Conservation (phyloP, 2,888 invertebrate species). For the Mamestra brassicae region DNA sequence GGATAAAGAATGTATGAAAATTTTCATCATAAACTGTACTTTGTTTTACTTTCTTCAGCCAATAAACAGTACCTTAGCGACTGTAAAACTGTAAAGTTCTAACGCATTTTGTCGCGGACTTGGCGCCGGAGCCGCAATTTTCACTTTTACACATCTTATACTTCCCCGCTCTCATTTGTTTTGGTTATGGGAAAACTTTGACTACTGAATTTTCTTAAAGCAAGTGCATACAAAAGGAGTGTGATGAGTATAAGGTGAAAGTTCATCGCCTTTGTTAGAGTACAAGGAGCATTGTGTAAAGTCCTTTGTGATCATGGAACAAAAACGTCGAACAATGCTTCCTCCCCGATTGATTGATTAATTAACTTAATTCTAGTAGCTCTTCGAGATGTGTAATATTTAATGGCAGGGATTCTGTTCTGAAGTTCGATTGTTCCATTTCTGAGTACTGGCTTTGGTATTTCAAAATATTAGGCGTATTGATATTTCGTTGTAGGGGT, state of each 20-base stretch:
- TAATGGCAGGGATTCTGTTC: constrained; percentile 58
- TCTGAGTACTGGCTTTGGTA: constrained; percentile 21
- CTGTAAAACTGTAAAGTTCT: constrained; percentile 36
- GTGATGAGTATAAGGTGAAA: constrained; percentile 74
- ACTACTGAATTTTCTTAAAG: constrained; percentile 43
- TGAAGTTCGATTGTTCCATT: constrained; percentile 50
- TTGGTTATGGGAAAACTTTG: constrained; percentile 58
- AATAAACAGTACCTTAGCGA: constrained; percentile 39
- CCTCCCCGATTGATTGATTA: constrained; percentile 83
- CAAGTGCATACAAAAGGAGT: constrained; percentile 73
- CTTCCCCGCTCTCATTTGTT: constrained; percentile 46
- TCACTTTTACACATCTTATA: constrained; percentile 45
- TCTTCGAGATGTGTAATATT: constrained; percentile 68
- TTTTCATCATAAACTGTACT: constrained; percentile 31
- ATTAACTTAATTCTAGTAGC: constrained; percentile 75
- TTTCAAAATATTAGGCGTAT: constrained; percentile 27
- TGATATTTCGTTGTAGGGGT: constrained; percentile 32
- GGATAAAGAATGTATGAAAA: constrained; percentile 32
- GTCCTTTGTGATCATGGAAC: constrained; percentile 79
- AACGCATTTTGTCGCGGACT: constrained; percentile 22
- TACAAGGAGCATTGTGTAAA: constrained; percentile 73
- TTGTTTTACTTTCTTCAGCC: constrained; percentile 29
- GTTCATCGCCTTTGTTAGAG: constrained; percentile 76
- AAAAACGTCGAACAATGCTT: constrained; percentile 82
- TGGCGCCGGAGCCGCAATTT: constrained; percentile 35